Evolutionary conservation across 2,888 invertebrate species (phyloP).

Genomic region (Amphipoea oculea): DNA sequence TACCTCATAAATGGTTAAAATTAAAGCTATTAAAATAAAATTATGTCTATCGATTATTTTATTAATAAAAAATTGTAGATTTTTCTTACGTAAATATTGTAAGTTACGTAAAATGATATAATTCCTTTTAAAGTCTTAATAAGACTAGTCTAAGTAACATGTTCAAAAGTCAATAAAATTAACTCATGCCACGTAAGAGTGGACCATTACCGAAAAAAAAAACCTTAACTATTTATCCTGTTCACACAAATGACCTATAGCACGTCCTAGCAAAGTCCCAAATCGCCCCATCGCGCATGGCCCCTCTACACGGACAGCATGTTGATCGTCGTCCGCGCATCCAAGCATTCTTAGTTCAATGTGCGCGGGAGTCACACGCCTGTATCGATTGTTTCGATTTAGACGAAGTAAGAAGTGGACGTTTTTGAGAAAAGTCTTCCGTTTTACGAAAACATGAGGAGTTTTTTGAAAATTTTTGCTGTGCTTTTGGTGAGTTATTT

Average conservation of each 20-base stretch:
- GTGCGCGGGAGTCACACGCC: conserved; percentile 81
- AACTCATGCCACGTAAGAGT: conserved; percentile 35
- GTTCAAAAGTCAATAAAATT: conserved; percentile 30
- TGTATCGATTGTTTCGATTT: conserved; percentile 78
- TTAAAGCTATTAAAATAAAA: too few species aligned
- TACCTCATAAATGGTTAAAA: too few species aligned
- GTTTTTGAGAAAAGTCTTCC: conserved; percentile 70
- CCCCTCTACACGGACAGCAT: conserved; percentile 31
- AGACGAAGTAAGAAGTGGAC: conserved; percentile 74
- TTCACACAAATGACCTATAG: conserved; percentile 2
- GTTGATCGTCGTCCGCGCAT: conserved; percentile 43
- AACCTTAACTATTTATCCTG: conserved; percentile 39
- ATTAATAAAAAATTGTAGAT: too few species aligned
- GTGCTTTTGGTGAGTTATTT: conserved; percentile 56
- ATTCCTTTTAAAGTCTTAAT: neutral
- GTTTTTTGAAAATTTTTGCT: conserved; percentile 47
- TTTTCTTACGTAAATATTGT: too few species aligned
- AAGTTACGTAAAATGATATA: neutral
- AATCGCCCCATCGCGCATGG: conserved; percentile 24
- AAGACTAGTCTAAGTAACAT: neutral
- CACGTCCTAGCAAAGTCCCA: conserved; percentile 41
- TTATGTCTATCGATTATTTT: too few species aligned
- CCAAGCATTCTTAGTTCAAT: conserved; percentile 69
- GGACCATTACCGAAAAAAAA: conserved; percentile 21
- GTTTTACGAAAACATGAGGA: conserved; percentile 62